Evolutionary conservation across 2,888 invertebrate genomes (phyloP).

Genomic region (Rhogogaster chlorosoma): DNA sequence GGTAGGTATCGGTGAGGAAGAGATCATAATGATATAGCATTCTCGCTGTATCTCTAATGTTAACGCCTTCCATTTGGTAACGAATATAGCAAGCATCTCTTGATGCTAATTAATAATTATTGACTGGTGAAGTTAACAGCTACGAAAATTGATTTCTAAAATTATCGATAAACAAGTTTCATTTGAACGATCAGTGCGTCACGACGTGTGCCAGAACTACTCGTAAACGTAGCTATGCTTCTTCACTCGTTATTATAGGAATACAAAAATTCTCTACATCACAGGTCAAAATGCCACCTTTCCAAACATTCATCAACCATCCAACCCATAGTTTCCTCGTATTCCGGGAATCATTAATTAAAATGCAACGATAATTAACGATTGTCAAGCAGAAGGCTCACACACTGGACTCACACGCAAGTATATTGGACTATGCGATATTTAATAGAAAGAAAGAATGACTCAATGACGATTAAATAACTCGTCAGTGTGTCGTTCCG

Average conservation of each 20-base stretch:
- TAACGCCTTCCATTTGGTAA: background rate
- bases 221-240: background rate
- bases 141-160: slow-evolving; percentile 38
- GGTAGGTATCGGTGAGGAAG: background rate
- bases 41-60: background rate
- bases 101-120: slow-evolving; percentile 28
- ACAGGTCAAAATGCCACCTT: slow-evolving; percentile 29
- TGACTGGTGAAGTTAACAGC: slow-evolving; percentile 31
- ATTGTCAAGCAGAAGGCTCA: background rate
- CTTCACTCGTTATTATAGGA: background rate
- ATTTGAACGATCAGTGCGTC: background rate
- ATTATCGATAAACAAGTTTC: slow-evolving; percentile 37
- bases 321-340: slow-evolving; percentile 6
- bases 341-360: slow-evolving; percentile 6
- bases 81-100: background rate
- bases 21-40: background rate
- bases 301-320: slow-evolving; percentile 16
- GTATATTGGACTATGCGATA: background rate
- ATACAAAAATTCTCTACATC: background rate
- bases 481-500: background rate
- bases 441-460: slow-evolving; percentile 1
- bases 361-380: background rate
- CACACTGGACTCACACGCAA: background rate
- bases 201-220: background rate
- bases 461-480: slow-evolving; percentile 28